Conservation (phyloP, 2,888 invertebrate species). For the Oligia fasciuncula region DNA sequence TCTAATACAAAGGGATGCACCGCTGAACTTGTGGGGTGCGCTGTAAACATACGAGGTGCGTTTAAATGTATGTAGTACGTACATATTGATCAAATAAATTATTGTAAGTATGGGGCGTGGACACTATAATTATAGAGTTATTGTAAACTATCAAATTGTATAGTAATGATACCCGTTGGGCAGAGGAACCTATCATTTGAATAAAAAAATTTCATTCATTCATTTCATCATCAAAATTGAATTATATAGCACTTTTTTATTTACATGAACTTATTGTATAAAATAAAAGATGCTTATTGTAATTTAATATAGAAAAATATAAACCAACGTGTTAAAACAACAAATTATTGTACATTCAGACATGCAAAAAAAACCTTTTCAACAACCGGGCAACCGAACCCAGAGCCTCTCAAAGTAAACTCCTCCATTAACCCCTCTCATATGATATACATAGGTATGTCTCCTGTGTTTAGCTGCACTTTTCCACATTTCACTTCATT, state of each 20-base stretch:
- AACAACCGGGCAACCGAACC: slow-evolving; percentile 1
- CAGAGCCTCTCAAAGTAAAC: slow-evolving; percentile 30
- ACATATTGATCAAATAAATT: slow-evolving; percentile 22
- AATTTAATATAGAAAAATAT: background rate
- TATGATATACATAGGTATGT: background rate
- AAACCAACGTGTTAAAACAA: background rate
- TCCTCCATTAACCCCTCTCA: slow-evolving; percentile 36
- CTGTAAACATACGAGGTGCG: background rate
- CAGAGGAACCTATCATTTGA: background rate
- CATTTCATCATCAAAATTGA: background rate
- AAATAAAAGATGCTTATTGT: background rate
- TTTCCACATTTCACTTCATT: slow-evolving; percentile 70
- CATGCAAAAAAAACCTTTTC: background rate
- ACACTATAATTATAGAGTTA: slow-evolving; percentile 4
- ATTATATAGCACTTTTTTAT: background rate
- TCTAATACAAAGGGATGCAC: slow-evolving; percentile 31
- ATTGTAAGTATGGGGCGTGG: slow-evolving; percentile 2
- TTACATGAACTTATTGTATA: background rate
- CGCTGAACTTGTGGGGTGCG: slow-evolving; percentile 39
- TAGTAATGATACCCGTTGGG: background rate
- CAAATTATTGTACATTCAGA: no score
- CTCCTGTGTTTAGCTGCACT: slow-evolving; percentile 56
- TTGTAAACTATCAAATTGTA: background rate
- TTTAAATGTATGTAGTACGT: background rate
- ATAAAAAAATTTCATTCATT: background rate